Evolutionary conservation across 2,888 invertebrate species (phyloP), one percentile per base, ranked within the genome.

Genomic region (Chrysotoxum bicinctum): DNA sequence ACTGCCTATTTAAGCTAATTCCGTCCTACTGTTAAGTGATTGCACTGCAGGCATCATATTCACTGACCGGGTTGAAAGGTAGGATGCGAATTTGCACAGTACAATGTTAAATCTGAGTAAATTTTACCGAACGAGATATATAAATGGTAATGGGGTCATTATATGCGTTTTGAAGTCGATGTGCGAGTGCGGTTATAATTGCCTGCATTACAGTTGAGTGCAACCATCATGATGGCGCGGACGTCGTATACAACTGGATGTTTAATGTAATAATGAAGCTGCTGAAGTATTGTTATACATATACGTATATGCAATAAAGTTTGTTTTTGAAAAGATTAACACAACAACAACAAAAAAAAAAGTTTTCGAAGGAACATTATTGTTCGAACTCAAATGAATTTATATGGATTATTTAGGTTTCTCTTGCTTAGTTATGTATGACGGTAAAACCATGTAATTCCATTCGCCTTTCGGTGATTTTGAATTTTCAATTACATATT

Each of bases 171-270:
- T 16, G 43, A 43, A 43, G 16, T 70, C 69, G 52, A 77, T 78
- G 60, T 78, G 50, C 16, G 70, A 74, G 54, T 78, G 73, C 26
- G 70, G 78, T 64, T 75, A 75, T 84, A 79, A 84, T 79, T 84
- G 74, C 66, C 64, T 14, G 54, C 58, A 66, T 70, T 75, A 69
- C 62, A 37, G 45, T 66, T 45, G 37, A 40, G 37, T 62, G 48
- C 30, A 62, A 35, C 37, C 21, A 14, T 40, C 8, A 58, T 60
- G 40, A 23, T 37, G 19, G 45, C 12, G 43, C 12, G 58, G 1
- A 26, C 14, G 8, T n/a, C 30, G 7, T 52, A 16, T 12, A 58
- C 8, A 58, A 60, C 16, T 64, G 14, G 19, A 45, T 30, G 19
- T 43, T 64, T 1, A 40, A 64, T 45, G 3, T 19, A 6, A 32